Evolutionary conservation across 2,888 invertebrate species (phyloP), one percentile per base, ranked within the genome.

Genomic region (Pterostichus niger): DNA sequence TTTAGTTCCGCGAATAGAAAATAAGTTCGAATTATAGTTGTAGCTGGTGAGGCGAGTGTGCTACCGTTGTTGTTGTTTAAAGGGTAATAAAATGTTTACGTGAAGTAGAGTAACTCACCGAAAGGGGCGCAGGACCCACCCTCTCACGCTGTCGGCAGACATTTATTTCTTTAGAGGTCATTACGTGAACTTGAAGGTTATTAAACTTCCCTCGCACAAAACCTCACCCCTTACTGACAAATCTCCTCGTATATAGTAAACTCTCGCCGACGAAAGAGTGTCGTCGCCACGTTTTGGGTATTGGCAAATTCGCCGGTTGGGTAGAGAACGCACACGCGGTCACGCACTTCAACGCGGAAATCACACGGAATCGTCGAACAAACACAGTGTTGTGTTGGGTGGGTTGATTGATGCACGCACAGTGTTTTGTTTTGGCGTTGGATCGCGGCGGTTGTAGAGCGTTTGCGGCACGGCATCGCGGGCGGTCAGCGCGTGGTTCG

Each of bases 381-480:
- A 31, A 24, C 59, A 40, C 59, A 54, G 9, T 7, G 17, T 11
- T 6, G 11, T 31, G 59, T 17, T 24, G 9, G 17, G 0, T 6
- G 11, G 59, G 59, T 17, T 24, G 9, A 11, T 59, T 17, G 24
- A 11, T 11, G 59, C 59, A 11, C 59, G 68, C 56, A 71, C 75
- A 13, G 17, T 75, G 56, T 77, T 77, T 54, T 77, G 56, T 77
- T 75, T 75, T 75, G 75, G 75, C 52, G 75, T 75, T 17, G 9
- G 11, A 52, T 13, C 77, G 77, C 56, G 77, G 40, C 40, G 49
- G 54, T 7, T 24, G 77, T 6, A 9, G 56, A 77, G 31, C 56
- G 83, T 90, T 87, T 85, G 90, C 90, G 86, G 40, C 56, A 3
- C 77, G 77, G 56, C 46, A 17, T 35, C 44, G 77, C 40, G 40